Conservation (phyloP, 2,113 vertebrate species). For the Rattus rattus region DNA sequence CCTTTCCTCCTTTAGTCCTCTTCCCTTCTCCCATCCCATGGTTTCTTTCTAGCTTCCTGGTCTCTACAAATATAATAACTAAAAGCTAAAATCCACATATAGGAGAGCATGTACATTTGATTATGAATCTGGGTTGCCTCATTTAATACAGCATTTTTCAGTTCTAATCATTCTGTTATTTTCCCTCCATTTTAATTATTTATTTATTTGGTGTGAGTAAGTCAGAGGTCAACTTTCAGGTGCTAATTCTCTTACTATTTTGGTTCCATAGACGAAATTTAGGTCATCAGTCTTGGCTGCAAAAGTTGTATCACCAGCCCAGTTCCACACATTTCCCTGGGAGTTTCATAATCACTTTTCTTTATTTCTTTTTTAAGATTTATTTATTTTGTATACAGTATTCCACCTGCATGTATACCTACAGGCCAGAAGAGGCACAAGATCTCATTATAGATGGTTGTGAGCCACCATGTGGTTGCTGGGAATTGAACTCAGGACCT, state of each 20-base stretch:
- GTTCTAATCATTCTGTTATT: background rate
- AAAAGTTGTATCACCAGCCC: background rate
- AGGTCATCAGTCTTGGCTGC: background rate
- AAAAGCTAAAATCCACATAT: background rate
- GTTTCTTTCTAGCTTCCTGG: background rate
- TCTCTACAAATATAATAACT: background rate
- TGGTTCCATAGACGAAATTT: background rate
- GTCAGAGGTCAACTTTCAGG: background rate
- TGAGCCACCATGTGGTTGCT: too few relatives aligned
- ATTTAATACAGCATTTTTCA: background rate
- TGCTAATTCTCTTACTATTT: background rate
- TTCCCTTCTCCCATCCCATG: background rate
- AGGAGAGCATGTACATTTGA: background rate
- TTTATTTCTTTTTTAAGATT: background rate
- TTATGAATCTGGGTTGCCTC: background rate
- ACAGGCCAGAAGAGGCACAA: too few relatives aligned
- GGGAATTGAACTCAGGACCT: too few relatives aligned
- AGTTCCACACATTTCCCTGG: background rate
- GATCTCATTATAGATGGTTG: too few relatives aligned
- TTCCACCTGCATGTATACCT: too few relatives aligned
- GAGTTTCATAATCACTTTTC: background rate
- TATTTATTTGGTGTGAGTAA: background rate
- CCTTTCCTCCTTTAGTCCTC: background rate
- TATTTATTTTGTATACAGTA: too few relatives aligned
- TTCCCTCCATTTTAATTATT: background rate